phyloP scores from a whole-genome alignment of 2,797 vertebrate species.

The Emys orbicularis region DNA sequence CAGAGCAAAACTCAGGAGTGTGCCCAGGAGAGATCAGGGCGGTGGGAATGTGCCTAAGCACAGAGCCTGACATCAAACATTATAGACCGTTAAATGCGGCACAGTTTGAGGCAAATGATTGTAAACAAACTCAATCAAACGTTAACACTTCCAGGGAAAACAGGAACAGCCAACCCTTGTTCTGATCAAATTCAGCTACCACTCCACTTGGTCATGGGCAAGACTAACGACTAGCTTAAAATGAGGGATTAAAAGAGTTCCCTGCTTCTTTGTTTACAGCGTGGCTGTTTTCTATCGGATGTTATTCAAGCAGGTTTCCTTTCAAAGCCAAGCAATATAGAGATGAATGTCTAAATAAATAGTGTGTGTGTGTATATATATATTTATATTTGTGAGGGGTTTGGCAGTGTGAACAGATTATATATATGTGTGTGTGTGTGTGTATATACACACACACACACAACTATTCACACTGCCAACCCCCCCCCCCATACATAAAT shows the following conservation, averaged over 20 bases:
- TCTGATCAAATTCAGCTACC: neutral
- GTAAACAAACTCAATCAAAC: rapidly evolving
- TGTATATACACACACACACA: too few species aligned
- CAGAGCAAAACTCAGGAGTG: neutral
- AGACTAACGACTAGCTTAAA: slow-evolving; percentile 26
- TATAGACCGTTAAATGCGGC: neutral
- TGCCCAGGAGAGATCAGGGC: neutral
- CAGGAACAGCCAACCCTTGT: neutral
- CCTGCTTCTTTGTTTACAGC: slow-evolving; percentile 64
- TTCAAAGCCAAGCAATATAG: slow-evolving; percentile 50
- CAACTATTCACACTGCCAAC: too few species aligned
- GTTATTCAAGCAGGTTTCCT: slow-evolving; percentile 59
- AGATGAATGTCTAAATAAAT: neutral
- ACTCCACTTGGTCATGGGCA: neutral
- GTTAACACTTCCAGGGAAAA: rapidly evolving
- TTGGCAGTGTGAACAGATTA: neutral
- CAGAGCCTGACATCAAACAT: neutral
- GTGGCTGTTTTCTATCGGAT: slow-evolving; percentile 52
- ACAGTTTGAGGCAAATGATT: rapidly evolving
- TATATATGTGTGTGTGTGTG: too few species aligned
- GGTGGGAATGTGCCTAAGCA: neutral
- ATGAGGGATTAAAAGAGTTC: slow-evolving; percentile 72
- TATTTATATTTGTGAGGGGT: neutral
- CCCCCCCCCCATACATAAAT: neutral
- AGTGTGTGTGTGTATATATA: neutral